A percentile compares a stretch with the other conserved stretches of the same genome.
phyloP scores from a whole-genome alignment of 2,888 invertebrate genomes.

The Parnassius apollo region DNA sequence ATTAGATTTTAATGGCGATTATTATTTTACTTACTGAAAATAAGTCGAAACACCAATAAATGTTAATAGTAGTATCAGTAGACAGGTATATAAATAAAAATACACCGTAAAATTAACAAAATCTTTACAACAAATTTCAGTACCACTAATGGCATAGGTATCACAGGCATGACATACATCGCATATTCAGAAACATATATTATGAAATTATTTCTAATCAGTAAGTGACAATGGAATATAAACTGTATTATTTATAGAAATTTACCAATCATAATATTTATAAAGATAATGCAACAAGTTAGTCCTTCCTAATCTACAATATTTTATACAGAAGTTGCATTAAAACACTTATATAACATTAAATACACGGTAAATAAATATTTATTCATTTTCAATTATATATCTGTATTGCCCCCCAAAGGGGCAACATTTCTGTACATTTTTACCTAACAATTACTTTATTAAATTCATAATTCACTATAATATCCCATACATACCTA shows the following conservation, averaged over 20 bases:
- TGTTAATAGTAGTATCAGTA: no score
- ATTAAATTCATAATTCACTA: no score
- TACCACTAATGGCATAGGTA: slow-evolving; percentile 44
- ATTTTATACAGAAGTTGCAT: slow-evolving; percentile 2
- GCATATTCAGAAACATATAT: slow-evolving; percentile 17
- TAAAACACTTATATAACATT: background rate
- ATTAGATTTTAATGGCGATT: no score
- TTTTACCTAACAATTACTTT: no score
- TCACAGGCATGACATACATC: slow-evolving; percentile 44
- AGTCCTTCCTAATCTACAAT: slow-evolving; percentile 2
- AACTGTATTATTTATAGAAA: background rate
- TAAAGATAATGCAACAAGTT: slow-evolving; percentile 2
- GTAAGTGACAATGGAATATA: slow-evolving; percentile 16
- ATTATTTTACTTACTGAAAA: no score
- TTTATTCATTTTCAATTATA: no score
- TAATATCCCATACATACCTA: no score
- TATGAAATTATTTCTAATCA: slow-evolving; percentile 10
- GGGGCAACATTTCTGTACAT: no score
- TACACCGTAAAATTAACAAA: no score
- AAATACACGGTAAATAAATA: background rate
- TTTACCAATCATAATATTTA: slow-evolving; percentile 7
- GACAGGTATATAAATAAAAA: no score
- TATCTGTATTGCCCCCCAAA: no score
- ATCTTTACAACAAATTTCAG: slow-evolving; percentile 19
- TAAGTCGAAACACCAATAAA: no score